Evolutionary conservation across 2,797 vertebrate genomes (phyloP).

Genomic region (Arremon brunneinucha): DNA sequence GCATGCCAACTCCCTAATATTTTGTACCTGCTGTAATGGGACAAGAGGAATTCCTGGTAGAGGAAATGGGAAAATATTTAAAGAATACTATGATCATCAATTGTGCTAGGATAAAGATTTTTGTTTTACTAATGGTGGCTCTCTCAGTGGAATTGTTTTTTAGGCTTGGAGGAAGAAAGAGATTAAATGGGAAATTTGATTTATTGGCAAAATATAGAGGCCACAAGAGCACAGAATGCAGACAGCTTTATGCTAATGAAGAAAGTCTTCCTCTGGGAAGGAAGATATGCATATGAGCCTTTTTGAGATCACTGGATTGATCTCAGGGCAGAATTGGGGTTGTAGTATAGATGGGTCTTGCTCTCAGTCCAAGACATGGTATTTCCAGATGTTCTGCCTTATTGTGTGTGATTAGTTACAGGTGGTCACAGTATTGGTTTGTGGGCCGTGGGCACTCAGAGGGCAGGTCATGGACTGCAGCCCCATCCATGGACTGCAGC

Average conservation of each 20-base stretch:
- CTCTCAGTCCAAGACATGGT: neutral
- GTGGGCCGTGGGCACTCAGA: accelerated
- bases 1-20: neutral
- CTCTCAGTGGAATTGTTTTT: neutral
- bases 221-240: neutral
- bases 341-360: neutral
- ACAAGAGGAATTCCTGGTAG: neutral
- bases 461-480: neutral
- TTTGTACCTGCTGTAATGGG: neutral
- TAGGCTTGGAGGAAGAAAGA: neutral
- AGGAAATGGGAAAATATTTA: neutral
- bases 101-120: neutral
- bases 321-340: neutral
- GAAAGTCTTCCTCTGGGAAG: neutral
- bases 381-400: neutral
- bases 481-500: neutral
- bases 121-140: neutral
- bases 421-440: neutral
- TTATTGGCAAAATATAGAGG: neutral
- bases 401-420: neutral
- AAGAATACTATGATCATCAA: neutral
- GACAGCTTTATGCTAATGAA: neutral
- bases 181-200: neutral
- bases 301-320: neutral
- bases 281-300: neutral